These are phyloP conservation scores for Galaxias olidus DNA, from an alignment of 2,797 vertebrate genomes.

Conservation along the genomic window DNA sequence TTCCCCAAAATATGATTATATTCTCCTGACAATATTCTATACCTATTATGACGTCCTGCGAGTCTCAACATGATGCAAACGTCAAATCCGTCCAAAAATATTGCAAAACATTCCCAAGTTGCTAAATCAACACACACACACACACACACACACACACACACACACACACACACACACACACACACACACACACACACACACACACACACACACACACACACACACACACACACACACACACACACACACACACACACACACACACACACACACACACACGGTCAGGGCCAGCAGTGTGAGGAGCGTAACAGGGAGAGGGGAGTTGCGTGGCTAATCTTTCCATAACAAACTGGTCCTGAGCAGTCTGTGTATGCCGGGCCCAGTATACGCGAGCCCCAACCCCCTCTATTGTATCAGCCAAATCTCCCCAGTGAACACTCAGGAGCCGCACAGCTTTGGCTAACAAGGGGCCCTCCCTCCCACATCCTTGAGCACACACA, in stretches of 20 bases:
- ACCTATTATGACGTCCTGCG: neutral
- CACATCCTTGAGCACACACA: conserved; percentile 57
- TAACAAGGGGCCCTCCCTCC: conserved; percentile 54
- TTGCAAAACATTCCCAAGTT: conserved; percentile 16
- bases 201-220: too few relatives aligned
- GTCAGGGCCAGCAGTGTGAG: too few relatives aligned
- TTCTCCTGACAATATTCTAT: too few relatives aligned
- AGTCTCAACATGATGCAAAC: neutral
- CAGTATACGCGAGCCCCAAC: conserved; percentile 29
- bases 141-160: neutral
- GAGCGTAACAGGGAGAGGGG: conserved; percentile 3
- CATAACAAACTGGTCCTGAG: conserved; percentile 17
- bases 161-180: neutral
- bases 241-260: too few relatives aligned
- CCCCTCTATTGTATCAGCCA: conserved; percentile 42
- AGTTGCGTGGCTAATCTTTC: conserved; percentile 20
- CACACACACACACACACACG: too few relatives aligned
- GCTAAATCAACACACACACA: conserved; percentile 6
- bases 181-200: neutral
- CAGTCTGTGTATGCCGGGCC: conserved; percentile 35
- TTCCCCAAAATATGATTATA: too few relatives aligned
- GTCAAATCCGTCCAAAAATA: conserved; percentile 16
- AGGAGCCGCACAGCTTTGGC: conserved; percentile 54
- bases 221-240: too few relatives aligned
- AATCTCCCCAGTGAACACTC: conserved; percentile 59